phyloP scores from a whole-genome alignment of 2,888 invertebrate species.

The Drosophila neonasuta region DNA sequence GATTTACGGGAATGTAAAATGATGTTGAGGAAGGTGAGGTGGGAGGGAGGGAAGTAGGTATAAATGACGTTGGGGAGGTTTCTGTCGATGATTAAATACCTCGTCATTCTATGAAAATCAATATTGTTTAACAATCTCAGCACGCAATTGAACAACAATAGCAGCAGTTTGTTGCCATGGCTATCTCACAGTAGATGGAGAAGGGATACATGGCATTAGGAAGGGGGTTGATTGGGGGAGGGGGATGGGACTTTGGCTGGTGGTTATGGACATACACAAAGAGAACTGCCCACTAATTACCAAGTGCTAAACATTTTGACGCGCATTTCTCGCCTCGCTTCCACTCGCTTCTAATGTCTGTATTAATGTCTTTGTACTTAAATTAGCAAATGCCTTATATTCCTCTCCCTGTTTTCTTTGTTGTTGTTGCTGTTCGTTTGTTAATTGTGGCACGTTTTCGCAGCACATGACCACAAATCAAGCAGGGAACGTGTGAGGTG shows the following conservation, averaged over 20 bases:
- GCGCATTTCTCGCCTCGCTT: constrained; percentile 34
- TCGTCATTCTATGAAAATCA: constrained; percentile 57
- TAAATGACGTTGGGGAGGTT: background rate
- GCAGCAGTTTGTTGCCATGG: constrained; percentile 49
- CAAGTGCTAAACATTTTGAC: constrained; percentile 67
- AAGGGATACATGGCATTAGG: constrained; percentile 3
- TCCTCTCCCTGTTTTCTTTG: background rate
- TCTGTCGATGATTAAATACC: constrained; percentile 57
- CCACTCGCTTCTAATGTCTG: constrained; percentile 24
- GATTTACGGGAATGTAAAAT: constrained; percentile 22
- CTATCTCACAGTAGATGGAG: constrained; percentile 12
- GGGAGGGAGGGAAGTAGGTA: background rate
- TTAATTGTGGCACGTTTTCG: constrained; percentile 53
- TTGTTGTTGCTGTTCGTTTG: constrained; percentile 16
- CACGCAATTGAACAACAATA: constrained; percentile 59
- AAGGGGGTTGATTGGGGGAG: background rate
- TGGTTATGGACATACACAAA: constrained; percentile 3
- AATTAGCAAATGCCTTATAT: constrained; percentile 9
- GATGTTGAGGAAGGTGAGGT: background rate
- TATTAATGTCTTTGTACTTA: constrained; percentile 34
- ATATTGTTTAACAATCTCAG: constrained; percentile 63
- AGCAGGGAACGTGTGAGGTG: constrained; percentile 13
- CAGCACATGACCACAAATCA: constrained; percentile 52
- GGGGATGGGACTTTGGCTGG: background rate
- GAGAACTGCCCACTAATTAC: constrained; percentile 57